A percentile compares a stretch with the other conserved stretches of the same genome.
Evolutionary conservation across 2,113 vertebrate genomes (phyloP).

Genomic region (Triplophysa dalaica): DNA sequence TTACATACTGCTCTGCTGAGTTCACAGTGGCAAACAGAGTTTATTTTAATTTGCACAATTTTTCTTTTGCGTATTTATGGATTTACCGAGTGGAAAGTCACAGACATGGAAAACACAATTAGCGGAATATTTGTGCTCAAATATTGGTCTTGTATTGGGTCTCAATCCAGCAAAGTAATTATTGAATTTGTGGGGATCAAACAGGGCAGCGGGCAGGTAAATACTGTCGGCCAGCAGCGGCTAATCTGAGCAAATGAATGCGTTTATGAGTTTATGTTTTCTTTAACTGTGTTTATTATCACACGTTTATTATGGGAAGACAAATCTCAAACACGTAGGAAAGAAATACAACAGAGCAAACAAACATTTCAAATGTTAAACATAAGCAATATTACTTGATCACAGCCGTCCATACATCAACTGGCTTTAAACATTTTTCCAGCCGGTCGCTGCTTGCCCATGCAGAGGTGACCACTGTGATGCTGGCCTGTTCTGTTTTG

Average conservation of each 20-base stretch:
- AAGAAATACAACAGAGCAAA: neutral
- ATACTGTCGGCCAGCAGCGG: conserved; percentile 55
- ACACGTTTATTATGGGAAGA: neutral
- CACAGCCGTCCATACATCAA: no score
- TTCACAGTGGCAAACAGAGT: conserved; percentile 5
- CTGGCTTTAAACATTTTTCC: neutral
- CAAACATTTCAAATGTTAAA: neutral
- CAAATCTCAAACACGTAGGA: neutral
- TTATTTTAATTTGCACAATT: conserved; percentile 36
- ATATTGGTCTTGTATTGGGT: conserved; percentile 59
- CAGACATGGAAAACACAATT: conserved; percentile 58
- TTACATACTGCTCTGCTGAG: neutral
- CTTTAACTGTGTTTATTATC: neutral
- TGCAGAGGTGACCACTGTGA: neutral
- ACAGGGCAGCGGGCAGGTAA: conserved; percentile 53
- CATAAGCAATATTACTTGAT: no score
- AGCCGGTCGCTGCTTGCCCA: neutral
- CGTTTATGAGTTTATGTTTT: conserved; percentile 1
- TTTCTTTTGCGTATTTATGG: conserved; percentile 9
- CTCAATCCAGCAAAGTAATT: conserved; percentile 58
- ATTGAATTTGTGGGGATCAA: conserved; percentile 57
- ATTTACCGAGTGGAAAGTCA: conserved; percentile 43
- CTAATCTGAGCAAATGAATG: conserved; percentile 18
- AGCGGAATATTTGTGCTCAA: conserved; percentile 60
- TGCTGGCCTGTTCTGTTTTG: no score